Conservation (phyloP, 2,888 invertebrate species). For the Campoplex nolae region DNA sequence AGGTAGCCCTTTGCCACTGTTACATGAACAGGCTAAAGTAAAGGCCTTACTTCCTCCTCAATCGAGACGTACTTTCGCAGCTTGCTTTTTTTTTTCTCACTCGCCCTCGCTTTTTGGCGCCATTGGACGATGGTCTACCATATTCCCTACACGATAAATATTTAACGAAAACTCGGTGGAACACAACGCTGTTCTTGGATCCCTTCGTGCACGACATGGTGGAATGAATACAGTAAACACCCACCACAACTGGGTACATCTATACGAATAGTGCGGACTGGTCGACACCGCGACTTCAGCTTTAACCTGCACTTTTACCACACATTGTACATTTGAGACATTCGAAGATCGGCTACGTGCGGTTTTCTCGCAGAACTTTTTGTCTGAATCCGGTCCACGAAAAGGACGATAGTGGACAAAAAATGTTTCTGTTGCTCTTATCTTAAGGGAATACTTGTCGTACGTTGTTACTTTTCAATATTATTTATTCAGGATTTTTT, state of each 20-base stretch:
- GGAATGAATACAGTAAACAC: conserved; percentile 9
- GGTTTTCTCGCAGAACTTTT: conserved; percentile 3
- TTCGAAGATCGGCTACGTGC: neutral
- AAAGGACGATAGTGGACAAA: neutral
- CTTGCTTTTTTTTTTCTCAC: neutral
- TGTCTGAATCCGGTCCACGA: neutral
- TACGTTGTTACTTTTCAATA: neutral
- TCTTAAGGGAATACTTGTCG: neutral
- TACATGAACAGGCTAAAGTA: conserved; percentile 44
- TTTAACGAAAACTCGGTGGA: conserved; percentile 76
- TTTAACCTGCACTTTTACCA: conserved; percentile 2
- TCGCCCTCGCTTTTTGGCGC: neutral
- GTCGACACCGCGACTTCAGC: conserved; percentile 22
- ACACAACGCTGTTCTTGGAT: neutral
- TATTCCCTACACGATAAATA: conserved; percentile 73
- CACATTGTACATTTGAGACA: conserved; percentile 2
- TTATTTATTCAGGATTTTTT: neutral
- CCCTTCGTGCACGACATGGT: conserved; percentile 12
- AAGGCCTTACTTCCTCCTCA: conserved; percentile 45
- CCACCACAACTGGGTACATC: conserved; percentile 10
- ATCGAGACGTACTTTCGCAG: conserved; percentile 59
- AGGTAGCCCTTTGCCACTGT: conserved; percentile 16
- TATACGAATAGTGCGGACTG: neutral
- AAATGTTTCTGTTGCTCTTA: neutral
- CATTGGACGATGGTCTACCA: conserved; percentile 55